phyloP scores from a whole-genome alignment of 2,797 vertebrate genomes.

The Meda fulgida region DNA sequence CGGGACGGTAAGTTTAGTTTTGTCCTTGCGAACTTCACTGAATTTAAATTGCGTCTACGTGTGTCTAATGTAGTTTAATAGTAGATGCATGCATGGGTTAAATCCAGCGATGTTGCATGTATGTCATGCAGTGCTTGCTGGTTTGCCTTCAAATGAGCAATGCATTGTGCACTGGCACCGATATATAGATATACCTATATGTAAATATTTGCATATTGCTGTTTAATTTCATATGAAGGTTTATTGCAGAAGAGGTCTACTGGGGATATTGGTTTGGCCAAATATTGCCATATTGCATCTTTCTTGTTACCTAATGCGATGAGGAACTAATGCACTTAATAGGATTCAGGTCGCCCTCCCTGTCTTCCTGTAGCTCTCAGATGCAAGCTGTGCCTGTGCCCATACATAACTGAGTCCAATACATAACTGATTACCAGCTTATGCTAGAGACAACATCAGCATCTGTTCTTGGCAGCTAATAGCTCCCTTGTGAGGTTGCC shows the following conservation, averaged over 20 bases:
- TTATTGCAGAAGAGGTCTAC: neutral
- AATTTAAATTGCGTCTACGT: neutral
- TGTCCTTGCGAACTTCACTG: neutral
- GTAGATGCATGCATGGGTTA: neutral
- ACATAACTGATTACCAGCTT: slow-evolving; percentile 46
- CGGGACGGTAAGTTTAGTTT: slow-evolving; percentile 26
- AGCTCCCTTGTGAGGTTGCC: slow-evolving; percentile 25
- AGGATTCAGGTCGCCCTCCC: slow-evolving; percentile 54
- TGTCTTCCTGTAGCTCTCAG: slow-evolving; percentile 20
- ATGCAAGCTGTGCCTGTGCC: slow-evolving; percentile 33
- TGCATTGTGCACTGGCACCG: neutral
- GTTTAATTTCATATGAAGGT: neutral
- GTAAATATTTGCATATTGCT: neutral
- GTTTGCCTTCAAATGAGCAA: neutral
- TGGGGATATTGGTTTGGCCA: slow-evolving; percentile 1
- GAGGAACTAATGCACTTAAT: slow-evolving; percentile 59
- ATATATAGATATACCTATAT: no score
- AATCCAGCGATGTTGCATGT: neutral
- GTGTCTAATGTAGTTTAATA: neutral
- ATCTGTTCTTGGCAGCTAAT: slow-evolving; percentile 32
- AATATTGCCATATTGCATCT: slow-evolving; percentile 32
- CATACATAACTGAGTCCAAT: slow-evolving; percentile 17
- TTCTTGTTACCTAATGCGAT: slow-evolving; percentile 55
- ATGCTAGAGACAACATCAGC: slow-evolving; percentile 20
- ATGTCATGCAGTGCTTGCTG: no score